A percentile compares a stretch with the other conserved stretches of the same genome.
These are phyloP conservation scores for Coptodon bakossiorum DNA, from an alignment of 2,113 vertebrate species.

Conservation along the genomic window DNA sequence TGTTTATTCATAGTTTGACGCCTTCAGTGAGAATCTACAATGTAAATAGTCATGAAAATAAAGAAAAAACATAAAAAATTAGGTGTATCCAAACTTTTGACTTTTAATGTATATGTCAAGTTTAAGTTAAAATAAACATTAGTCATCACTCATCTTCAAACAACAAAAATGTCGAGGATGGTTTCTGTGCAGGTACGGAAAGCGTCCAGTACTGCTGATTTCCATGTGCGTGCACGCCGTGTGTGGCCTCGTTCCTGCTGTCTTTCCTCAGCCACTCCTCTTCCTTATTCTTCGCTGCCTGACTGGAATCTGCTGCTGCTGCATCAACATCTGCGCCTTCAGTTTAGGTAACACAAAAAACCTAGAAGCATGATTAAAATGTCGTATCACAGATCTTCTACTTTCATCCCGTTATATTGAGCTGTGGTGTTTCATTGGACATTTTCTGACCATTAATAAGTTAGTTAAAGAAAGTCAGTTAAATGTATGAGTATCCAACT, in stretches of 20 bases:
- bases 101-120: background rate
- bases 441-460: background rate
- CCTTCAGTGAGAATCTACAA: background rate
- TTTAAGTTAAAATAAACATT: background rate
- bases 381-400: background rate
- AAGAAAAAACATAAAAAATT: background rate
- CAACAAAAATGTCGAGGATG: background rate
- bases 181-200: constrained; percentile 57
- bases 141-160: background rate
- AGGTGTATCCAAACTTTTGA: background rate
- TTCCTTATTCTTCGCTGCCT: constrained; percentile 62
- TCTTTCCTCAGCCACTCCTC: constrained; percentile 41
- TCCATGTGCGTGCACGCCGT: constrained; percentile 34
- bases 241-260: constrained; percentile 42
- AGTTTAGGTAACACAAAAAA: constrained; percentile 55
- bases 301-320: constrained; percentile 57
- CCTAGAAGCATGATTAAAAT: background rate
- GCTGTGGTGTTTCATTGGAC: background rate
- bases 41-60: background rate
- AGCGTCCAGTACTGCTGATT: constrained; percentile 55
- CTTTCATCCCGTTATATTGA: background rate
- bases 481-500: background rate
- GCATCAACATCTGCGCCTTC: constrained; percentile 63
- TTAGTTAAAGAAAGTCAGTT: background rate
- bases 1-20: background rate